Evolutionary conservation across 2,797 vertebrate species (phyloP).

Genomic region (Myripristis murdjan): DNA sequence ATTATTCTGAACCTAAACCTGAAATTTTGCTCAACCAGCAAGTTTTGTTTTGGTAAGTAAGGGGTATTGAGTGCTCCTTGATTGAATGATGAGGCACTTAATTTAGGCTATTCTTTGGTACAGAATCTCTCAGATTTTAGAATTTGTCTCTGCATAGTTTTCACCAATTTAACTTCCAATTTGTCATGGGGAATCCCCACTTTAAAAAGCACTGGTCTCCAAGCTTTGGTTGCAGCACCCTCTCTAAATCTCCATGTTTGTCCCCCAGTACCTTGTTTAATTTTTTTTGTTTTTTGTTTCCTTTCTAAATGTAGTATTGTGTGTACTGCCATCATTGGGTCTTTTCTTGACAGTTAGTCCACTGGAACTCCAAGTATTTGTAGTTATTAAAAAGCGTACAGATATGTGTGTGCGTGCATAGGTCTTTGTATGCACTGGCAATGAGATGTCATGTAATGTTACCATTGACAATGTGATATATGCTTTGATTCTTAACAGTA

Average conservation of each 20-base stretch:
- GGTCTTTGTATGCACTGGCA: slow-evolving; percentile 58
- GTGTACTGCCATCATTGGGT: slow-evolving; percentile 33
- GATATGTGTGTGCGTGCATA: slow-evolving; percentile 31
- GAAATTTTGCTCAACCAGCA: slow-evolving; percentile 95
- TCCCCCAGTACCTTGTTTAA: slow-evolving; percentile 44
- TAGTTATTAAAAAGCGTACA: slow-evolving; percentile 31
- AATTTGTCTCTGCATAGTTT: slow-evolving; percentile 53
- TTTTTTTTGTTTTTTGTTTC: slow-evolving; percentile 18
- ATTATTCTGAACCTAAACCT: slow-evolving; percentile 74
- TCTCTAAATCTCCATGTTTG: slow-evolving; percentile 71
- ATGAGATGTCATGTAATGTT: slow-evolving; percentile 45
- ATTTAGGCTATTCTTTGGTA: slow-evolving; percentile 61
- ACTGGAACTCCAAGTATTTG: slow-evolving; percentile 56
- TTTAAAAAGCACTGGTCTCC: slow-evolving; percentile 82
- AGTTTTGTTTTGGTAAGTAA: slow-evolving; percentile 89
- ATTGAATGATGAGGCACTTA: slow-evolving; percentile 83
- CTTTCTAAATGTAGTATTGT: slow-evolving; percentile 50
- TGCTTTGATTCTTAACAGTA: slow-evolving; percentile 39
- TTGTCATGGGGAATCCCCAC: slow-evolving; percentile 34
- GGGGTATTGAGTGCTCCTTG: slow-evolving; percentile 71
- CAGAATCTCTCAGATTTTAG: slow-evolving; percentile 48
- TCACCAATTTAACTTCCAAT: slow-evolving; percentile 43
- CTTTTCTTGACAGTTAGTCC: slow-evolving; percentile 45
- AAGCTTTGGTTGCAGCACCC: slow-evolving; percentile 87
- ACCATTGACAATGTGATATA: slow-evolving; percentile 37